These are phyloP conservation scores for Nematolebias whitei DNA, from an alignment of 2,113 vertebrate genomes.

Conservation along the genomic window DNA sequence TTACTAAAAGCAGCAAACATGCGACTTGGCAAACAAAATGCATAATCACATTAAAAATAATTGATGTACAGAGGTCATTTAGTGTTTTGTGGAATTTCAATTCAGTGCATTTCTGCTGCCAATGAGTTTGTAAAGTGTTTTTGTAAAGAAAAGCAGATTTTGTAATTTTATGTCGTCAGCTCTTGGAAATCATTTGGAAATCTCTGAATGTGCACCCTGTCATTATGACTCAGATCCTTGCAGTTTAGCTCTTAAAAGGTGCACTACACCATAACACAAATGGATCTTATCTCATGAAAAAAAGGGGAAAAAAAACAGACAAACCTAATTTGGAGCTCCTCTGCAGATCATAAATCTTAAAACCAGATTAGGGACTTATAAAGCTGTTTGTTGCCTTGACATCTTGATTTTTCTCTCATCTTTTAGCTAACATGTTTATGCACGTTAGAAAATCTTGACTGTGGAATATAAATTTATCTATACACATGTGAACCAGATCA, in stretches of 20 bases:
- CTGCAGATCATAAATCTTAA: not conserved
- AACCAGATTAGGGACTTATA: not conserved
- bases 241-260: no score
- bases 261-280: no score
- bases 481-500: no score
- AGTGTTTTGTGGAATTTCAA: not conserved
- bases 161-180: not conserved
- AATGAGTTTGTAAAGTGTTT: no score
- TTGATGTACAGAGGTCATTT: not conserved
- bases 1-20: constrained; percentile 2
- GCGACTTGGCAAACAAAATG: not conserved
- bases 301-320: not conserved
- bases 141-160: no score
- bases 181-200: not conserved
- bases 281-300: not conserved
- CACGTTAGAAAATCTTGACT: no score
- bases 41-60: not conserved
- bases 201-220: not conserved
- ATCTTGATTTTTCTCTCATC: no score
- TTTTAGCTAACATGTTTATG: no score
- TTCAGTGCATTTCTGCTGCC: not conserved
- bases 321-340: not conserved
- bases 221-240: not conserved
- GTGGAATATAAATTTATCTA: no score
- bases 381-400: not conserved